Evolutionary conservation across 2,888 invertebrate genomes (phyloP).

Genomic region (Petrolisthes cinctipes): DNA sequence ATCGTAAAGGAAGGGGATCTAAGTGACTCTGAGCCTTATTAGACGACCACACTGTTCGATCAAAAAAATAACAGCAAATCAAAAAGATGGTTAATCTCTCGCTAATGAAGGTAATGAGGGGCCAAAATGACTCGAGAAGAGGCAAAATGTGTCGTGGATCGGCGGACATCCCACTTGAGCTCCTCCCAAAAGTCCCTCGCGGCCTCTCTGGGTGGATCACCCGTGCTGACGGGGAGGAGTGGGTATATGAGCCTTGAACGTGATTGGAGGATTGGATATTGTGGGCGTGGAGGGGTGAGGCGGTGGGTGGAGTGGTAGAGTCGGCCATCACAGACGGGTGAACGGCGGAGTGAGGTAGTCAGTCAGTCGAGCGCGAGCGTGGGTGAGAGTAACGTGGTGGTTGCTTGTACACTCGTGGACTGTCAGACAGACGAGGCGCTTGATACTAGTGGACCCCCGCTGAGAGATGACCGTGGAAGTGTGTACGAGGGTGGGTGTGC

Average conservation of each 20-base stretch:
- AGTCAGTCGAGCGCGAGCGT: slow-evolving; percentile 54
- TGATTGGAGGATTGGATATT: not conserved
- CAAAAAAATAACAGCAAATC: slow-evolving; percentile 32
- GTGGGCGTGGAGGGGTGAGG: slow-evolving; percentile 30
- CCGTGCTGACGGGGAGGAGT: slow-evolving; percentile 7
- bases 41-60: slow-evolving; percentile 23
- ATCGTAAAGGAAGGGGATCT: slow-evolving; percentile 20
- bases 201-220: slow-evolving; percentile 39
- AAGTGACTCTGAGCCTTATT: slow-evolving; percentile 17
- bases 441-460: not conserved
- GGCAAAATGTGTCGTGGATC: slow-evolving; percentile 43
- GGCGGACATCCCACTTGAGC: slow-evolving; percentile 21
- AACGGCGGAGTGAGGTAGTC: slow-evolving; percentile 23
- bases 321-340: slow-evolving; percentile 47
- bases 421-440: not conserved
- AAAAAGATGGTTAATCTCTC: slow-evolving; percentile 48
- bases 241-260: not conserved
- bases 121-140: slow-evolving; percentile 50
- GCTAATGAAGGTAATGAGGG: slow-evolving; percentile 54
- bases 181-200: slow-evolving; percentile 34
- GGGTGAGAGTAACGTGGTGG: slow-evolving; percentile 24
- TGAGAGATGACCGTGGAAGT: slow-evolving; percentile 56
- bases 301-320: slow-evolving; percentile 36
- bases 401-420: slow-evolving; percentile 20
- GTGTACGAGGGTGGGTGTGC: slow-evolving; percentile 53